Evolutionary conservation across 2,113 vertebrate genomes (phyloP), one percentile per base, ranked within the genome.

Genomic region (Thryonomys swinderianus): DNA sequence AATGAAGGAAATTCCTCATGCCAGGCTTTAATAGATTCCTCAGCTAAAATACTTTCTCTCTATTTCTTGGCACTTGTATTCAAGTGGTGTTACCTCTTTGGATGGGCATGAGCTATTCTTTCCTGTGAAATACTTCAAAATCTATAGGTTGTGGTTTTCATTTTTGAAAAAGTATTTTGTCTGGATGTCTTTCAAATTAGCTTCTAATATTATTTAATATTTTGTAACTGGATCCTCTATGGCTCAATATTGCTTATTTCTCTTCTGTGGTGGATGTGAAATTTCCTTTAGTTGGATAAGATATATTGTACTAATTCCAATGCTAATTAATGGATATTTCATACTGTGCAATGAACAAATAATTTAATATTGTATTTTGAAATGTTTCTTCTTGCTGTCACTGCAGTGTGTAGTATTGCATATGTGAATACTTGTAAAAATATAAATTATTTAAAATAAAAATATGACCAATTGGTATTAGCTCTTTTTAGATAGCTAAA

Each of bases 391-490:
- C 97, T 98, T 98, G 98, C 97, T 98, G 98, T 98, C 96, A 85
- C 98, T 96, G 97, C 97, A 97, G 98, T 99, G 98, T 98, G 98
- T 98, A 98, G 98, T 98, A 98, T 98, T 98, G 98, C 98, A 97
- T 98, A 97, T 98, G 98, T 98, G 98, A 98, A 99, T 98, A 99
- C 98, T 97, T 98, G 98, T 99, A 98, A 99, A 99, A 98, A 98
- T 98, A 98, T 98, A 98, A 97, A 98, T 97, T 95, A 98, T 97
- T 98, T 98, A 98, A 97, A 98, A 96, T 96, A 97, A 98, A 97
- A 96, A 97, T 82, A 97, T 96, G 93, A 96, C 94, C 96, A 82
- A 16, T 97, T 96, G 97, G 80, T 97, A 96, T 97, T 87, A 96
- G 86, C 97, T 97, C 96, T 93, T 97, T 98, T 95, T 94, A 97